phyloP scores from a whole-genome alignment of 2,797 vertebrate genomes.

The Oophaga sylvatica region DNA sequence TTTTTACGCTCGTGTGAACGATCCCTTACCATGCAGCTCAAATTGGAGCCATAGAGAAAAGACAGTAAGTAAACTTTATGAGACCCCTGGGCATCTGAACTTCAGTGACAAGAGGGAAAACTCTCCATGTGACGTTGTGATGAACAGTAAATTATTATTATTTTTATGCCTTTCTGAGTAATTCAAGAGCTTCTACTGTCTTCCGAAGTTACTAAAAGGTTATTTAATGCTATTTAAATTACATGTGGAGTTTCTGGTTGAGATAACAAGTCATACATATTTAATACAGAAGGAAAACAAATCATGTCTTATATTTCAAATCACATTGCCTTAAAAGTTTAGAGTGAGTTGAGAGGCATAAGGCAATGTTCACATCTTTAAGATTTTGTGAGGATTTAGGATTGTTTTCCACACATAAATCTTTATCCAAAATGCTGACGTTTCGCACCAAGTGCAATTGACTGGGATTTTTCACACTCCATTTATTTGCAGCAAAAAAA shows the following conservation, averaged over 20 bases:
- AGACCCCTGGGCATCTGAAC: no score
- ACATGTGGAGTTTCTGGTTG: background rate
- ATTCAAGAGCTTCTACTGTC: background rate
- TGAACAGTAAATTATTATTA: background rate
- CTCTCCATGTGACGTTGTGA: no score
- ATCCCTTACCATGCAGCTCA: no score
- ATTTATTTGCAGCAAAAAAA: no score
- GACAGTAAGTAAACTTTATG: no score
- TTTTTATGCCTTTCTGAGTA: background rate
- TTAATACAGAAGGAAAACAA: background rate
- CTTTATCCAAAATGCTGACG: no score
- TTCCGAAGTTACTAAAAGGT: background rate
- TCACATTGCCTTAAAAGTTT: background rate
- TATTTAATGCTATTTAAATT: constrained; percentile 3
- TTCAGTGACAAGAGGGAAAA: background rate
- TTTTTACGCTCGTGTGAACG: no score
- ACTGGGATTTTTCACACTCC: no score
- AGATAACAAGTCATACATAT: constrained; percentile 28
- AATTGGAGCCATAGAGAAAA: no score
- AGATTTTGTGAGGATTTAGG: no score
- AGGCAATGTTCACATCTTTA: background rate
- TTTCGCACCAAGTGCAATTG: no score
- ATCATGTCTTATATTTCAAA: background rate
- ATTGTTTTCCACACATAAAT: no score
- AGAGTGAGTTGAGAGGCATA: background rate